Evolutionary conservation across 2,797 vertebrate species (phyloP), one percentile per base, ranked within the genome.

Genomic region (Phoeniculus purpureus): DNA sequence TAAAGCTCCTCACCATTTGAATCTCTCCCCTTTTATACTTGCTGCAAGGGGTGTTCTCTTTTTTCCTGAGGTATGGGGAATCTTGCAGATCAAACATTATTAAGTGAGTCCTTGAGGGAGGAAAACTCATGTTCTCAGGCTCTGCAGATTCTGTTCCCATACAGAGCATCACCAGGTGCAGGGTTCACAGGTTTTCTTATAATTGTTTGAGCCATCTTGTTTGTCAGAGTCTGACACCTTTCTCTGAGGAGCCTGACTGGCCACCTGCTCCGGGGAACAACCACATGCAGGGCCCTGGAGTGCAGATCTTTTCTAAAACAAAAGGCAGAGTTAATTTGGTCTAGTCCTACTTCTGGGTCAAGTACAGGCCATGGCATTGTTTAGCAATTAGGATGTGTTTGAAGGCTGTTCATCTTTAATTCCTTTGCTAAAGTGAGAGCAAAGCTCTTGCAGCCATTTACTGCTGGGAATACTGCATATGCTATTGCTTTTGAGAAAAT

Each of bases 311-410:
- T 55, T 37, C 47, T 58, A 23, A 20, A 37, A 43, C 16, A 43
- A 70, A 48, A 48, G 17, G 48, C 74, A 51, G 48, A 40, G 86
- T 84, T 94, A 67, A 40, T 31, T 59, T 4, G 64, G 71, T 76
- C 78, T 50, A 27, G 83, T 29, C 92, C 86, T 81, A 68, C 40
- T 94, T 94, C 50, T 66, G 86, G 8, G 59, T 23, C 37, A 79
- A 17, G 32, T 90, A 75, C 37, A 88, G 71, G 74, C 83, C 61
- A 9, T 10, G n/a, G n/a, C 78, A 88, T 84, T 95, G 84, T 92
- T 93, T 31, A 45, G 40, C 81, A 84, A 92, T 94, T 81, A 73
- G 15, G 67, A 62, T 51, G 65, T 9, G 60, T 60, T 31, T 85
- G 59, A 48, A 75, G 68, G 52, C 67, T 54, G 81, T 58, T 94